Conservation (phyloP, 2,113 vertebrate species). For the Balaenoptera acutorostrata region DNA sequence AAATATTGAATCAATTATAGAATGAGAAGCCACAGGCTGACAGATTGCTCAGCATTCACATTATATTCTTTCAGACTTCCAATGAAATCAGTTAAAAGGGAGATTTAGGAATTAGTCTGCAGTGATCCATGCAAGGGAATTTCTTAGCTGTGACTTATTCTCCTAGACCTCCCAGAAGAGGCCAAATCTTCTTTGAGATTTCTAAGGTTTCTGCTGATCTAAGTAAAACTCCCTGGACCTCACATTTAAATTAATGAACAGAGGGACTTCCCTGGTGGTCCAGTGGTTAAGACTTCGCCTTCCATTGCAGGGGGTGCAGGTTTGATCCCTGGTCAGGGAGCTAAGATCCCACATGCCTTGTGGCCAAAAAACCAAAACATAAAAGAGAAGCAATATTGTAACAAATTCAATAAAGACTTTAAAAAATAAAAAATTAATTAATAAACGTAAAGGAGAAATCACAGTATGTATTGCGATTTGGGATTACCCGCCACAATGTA, state of each 20-base stretch:
- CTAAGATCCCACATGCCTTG: no score
- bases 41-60: not conserved
- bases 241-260: conserved; percentile 8
- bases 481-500: not conserved
- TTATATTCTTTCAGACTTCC: not conserved
- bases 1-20: not conserved
- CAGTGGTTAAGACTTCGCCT: no score
- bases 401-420: no score
- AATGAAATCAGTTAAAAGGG: not conserved
- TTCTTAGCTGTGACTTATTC: not conserved
- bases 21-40: not conserved
- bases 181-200: not conserved
- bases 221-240: not conserved
- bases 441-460: not conserved
- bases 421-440: not conserved
- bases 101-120: not conserved
- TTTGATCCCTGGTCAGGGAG: no score
- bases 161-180: not conserved
- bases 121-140: not conserved
- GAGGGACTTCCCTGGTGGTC: no score
- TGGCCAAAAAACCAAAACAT: no score
- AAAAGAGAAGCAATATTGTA: no score
- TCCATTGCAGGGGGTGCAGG: no score
- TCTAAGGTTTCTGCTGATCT: not conserved
- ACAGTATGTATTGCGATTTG: not conserved